phyloP scores from a whole-genome alignment of 2,888 invertebrate species.

The Coelinius sp. region DNA sequence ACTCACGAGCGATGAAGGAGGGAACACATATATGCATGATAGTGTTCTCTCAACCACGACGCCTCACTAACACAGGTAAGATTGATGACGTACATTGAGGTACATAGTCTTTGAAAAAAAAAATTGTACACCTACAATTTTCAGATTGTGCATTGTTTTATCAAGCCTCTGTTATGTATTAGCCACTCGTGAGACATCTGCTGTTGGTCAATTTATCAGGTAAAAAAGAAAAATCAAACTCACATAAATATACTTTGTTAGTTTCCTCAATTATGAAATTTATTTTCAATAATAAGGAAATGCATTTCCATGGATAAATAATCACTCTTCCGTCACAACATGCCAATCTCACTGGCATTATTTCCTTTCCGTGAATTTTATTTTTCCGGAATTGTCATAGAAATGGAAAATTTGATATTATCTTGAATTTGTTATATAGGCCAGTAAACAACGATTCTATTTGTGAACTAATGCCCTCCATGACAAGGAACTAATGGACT shows the following conservation, averaged over 20 bases:
- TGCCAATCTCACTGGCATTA: background rate
- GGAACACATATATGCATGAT: background rate
- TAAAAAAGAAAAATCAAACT: background rate
- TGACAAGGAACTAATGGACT: too few relatives aligned
- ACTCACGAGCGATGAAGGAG: background rate
- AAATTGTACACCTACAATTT: background rate
- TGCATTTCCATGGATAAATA: background rate
- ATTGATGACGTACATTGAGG: background rate
- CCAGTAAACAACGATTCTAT: too few relatives aligned
- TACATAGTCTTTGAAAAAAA: background rate
- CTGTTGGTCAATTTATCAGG: background rate
- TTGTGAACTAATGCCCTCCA: too few relatives aligned
- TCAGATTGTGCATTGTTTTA: background rate
- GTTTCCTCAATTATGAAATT: background rate
- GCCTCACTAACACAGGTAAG: constrained; percentile 1
- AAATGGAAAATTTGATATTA: background rate
- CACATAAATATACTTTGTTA: background rate
- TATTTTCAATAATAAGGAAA: background rate
- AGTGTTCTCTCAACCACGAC: background rate
- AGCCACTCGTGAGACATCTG: background rate
- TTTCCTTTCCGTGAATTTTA: background rate
- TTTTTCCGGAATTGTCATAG: background rate
- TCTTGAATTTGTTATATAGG: too few relatives aligned
- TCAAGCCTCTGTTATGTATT: background rate
- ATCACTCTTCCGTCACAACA: background rate